Conservation (phyloP, 2,797 vertebrate species). For the Molossus alvarezi region DNA sequence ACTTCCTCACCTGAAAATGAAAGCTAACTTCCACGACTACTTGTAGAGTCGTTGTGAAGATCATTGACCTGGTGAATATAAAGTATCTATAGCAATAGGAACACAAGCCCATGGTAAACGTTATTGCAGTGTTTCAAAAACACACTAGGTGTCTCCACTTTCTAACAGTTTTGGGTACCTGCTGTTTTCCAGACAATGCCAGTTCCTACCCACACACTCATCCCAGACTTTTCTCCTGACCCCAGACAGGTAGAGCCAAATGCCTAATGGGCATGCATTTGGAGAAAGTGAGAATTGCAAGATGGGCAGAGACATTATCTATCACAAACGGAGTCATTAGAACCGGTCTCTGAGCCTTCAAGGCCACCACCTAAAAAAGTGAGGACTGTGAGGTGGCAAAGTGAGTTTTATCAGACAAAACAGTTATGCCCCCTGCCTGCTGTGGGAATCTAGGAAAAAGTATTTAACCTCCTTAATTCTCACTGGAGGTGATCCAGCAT, state of each 20-base stretch:
- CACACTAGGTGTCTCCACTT: slow-evolving; percentile 64
- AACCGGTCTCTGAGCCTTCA: slow-evolving; percentile 12
- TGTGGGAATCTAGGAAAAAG: neutral
- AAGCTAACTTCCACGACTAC: neutral
- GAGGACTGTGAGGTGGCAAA: neutral
- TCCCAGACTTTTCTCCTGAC: neutral
- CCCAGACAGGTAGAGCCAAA: neutral
- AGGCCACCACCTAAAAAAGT: neutral
- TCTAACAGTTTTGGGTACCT: slow-evolving; percentile 8
- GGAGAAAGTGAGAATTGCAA: slow-evolving; percentile 34
- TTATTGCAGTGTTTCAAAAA: slow-evolving; percentile 53
- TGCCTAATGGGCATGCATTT: neutral
- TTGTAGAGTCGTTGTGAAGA: neutral
- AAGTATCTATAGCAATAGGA: neutral
- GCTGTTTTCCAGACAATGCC: neutral
- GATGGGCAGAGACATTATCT: neutral
- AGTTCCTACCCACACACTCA: neutral
- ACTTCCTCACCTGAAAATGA: neutral
- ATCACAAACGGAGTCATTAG: slow-evolving; percentile 55
- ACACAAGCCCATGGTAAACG: neutral
- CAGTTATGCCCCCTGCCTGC: neutral
- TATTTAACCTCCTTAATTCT: slow-evolving; percentile 1
- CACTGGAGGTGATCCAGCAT: neutral
- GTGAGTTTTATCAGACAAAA: neutral
- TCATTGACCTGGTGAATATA: neutral